Evolutionary conservation across 2,113 vertebrate species (phyloP).

Genomic region (Murina feae): DNA sequence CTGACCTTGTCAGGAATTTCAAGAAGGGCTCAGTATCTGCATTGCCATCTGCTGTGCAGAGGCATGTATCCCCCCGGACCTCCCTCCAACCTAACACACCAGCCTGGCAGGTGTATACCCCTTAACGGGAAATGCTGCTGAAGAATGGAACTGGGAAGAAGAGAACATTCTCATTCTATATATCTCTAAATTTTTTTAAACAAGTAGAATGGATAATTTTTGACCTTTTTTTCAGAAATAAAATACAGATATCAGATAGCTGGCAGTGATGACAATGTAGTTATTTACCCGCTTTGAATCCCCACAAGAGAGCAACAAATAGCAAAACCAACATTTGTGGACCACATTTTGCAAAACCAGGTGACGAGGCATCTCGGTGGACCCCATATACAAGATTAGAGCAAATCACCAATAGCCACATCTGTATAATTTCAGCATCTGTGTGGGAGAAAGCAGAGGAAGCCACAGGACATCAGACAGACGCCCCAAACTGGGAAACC

Average conservation of each 20-base stretch:
- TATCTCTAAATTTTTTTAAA: background rate
- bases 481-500: too few relatives aligned
- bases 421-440: background rate
- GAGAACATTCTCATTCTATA: background rate
- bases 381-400: background rate
- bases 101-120: background rate
- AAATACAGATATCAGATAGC: background rate
- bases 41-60: too few relatives aligned
- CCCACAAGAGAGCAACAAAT: background rate
- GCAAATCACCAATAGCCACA: background rate
- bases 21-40: too few relatives aligned
- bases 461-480: too few relatives aligned
- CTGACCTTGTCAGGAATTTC: too few relatives aligned
- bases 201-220: background rate
- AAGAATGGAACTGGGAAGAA: background rate
- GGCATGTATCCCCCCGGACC: too few relatives aligned
- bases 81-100: too few relatives aligned
- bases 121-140: background rate
- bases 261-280: background rate
- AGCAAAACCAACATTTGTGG: background rate
- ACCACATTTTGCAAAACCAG: background rate
- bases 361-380: background rate
- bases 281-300: background rate
- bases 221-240: too few relatives aligned
- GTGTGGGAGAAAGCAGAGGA: background rate